These are phyloP conservation scores for Polylopha cassiicola DNA, from an alignment of 2,888 invertebrate genomes.

Conservation along the genomic window DNA sequence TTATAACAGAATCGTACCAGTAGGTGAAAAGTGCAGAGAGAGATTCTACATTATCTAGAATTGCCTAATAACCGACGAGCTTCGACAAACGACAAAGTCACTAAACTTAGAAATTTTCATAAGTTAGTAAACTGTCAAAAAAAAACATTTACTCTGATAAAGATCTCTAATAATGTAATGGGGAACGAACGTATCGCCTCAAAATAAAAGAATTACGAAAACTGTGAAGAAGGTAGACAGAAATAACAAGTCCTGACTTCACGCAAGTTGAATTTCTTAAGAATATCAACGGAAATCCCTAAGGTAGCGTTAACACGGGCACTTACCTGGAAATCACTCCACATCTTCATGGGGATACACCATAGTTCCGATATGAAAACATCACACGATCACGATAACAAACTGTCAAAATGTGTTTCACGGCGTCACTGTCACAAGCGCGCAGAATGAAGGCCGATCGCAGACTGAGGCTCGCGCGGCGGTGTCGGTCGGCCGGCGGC, in stretches of 20 bases:
- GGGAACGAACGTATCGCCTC: conserved; percentile 11
- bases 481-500: conserved; percentile 27
- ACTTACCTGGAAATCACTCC: conserved; percentile 77
- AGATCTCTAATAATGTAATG: background rate
- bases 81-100: background rate
- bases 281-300: conserved; percentile 22
- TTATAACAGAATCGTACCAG: background rate
- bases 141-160: background rate
- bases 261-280: conserved; percentile 36
- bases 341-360: conserved; percentile 77
- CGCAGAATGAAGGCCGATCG: conserved; percentile 63
- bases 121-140: conserved; percentile 6
- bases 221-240: conserved; percentile 24
- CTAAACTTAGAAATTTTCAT: background rate
- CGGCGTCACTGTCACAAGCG: conserved; percentile 61
- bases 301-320: conserved; percentile 4
- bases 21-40: no score
- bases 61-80: background rate
- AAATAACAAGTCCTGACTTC: conserved; percentile 32
- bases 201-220: conserved; percentile 25
- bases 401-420: conserved; percentile 70
- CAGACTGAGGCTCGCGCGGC: conserved; percentile 56
- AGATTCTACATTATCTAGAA: background rate
- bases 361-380: conserved; percentile 77
- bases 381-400: conserved; percentile 76